Base-by-base conservation (phyloP, 2,113 vertebrate species). In the Myotis yumanensis region DNA sequence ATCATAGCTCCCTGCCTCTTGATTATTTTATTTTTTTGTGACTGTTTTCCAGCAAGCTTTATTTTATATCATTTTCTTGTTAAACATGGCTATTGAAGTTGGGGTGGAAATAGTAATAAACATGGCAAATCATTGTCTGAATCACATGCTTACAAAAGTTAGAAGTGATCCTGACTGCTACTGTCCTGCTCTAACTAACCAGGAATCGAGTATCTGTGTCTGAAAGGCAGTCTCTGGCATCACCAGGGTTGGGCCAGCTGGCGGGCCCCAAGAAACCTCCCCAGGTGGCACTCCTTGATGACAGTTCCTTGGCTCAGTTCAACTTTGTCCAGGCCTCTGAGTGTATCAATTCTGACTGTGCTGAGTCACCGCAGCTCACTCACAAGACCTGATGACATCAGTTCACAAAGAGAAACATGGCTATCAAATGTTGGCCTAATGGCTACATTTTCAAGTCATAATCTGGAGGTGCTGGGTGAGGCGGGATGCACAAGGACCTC, bases 341-440 rank as follows among this genome's bases (percentile, higher is more conserved):
- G 68, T 1, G 80, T 69, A 92, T 68, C 57, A 76, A 0, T 90
- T 76, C 75, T 80, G 43, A 37, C 0, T 7, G 48, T 89, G 80
- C 75, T 95, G 93, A 95, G 57, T 96, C 96, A 88, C 71, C 32
- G 28, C 20, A 20, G 30, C 77, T 54, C 73, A 90, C 25, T 92
- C 97, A 87, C 59, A 81, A 82, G 77, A 93, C 68, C 40, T 37
- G 40, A 94, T 84, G 92, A 81, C 16, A n/a, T 77, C 52, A 52
- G 2, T 14, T 75, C 35, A 91, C 66, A 80, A 85, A 93, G 71
- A 94, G n/a, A 95, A 82, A 62, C 30, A 0, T 40, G 59, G 69
- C n/a, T 43, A 28, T 18, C 37, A 59, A 86, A 43, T 40, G 40
- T 43, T 73, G 64, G 22, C 52, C 54, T 51, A 10, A 71, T 79